Base-by-base conservation (phyloP, 1,140 invertebrate species). In the Bactericera cockerelli region DNA sequence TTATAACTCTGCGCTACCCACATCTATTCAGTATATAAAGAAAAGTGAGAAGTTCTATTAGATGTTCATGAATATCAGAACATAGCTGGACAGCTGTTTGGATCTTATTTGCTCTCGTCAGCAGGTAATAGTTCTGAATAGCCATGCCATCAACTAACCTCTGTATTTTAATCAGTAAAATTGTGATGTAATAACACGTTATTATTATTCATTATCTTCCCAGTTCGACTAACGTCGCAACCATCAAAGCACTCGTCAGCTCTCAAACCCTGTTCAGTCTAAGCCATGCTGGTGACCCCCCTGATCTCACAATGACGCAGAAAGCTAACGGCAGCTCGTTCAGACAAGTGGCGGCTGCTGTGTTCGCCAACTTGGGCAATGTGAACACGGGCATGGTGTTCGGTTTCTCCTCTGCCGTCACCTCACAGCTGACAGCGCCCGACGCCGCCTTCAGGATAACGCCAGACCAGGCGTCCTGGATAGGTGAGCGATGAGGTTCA, bases 311-410 rank as follows among this genome's bases (percentile, higher is more conserved):
- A 6, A 49, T 49, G 42, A 49, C 42, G n/a, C 42, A 49, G 19
- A 4, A 4, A 22, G 19, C 42, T 8, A 16, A 49, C 3, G 42
- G 42, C 4, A 49, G 42, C n/a, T 49, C 42, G n/a, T n/a, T 49
- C 8, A 49, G 19, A n/a, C 79, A 84, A 72, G 76, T 83, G 2
- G 21, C 80, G 57, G 81, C 79, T 1, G 76, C 81, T 0, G 67
- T 84, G 24, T 71, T 81, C 0, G 81, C 78, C 0, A 82, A 84
- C 64, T 69, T 82, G 14, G 81, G 81, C 0, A 82, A 81, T n/a
- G 76, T 84, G 39, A 83, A 83, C 65, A 83, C 81, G 1, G 82
- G 82, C 22, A 79, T 84, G 76, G 76, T 77, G 0, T 83, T 86
- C 67, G 83, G 83, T 0, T 87, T 85, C 65, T 83, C 83, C 0